Evolutionary conservation across 1,140 invertebrate species (phyloP).

Genomic region (Drosophila yakuba): DNA sequence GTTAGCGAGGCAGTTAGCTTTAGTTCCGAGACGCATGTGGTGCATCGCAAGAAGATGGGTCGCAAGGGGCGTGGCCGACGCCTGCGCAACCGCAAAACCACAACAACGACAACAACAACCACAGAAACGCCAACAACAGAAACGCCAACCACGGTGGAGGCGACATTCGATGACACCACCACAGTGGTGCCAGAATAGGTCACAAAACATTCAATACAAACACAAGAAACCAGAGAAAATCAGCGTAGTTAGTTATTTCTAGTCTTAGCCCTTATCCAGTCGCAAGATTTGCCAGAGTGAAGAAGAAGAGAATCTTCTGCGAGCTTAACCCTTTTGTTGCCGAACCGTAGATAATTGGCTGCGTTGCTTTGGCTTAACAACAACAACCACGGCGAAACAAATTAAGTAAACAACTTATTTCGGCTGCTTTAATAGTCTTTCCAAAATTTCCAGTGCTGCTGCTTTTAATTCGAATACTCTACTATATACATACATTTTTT

Average conservation of each 20-base stretch:
- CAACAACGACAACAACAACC: slow-evolving; percentile 32
- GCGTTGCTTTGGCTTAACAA: slow-evolving; percentile 58
- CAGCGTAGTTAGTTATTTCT: slow-evolving; percentile 76
- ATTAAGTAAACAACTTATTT: slow-evolving; percentile 26
- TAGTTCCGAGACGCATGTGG: slow-evolving; percentile 70
- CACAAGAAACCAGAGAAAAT: slow-evolving; percentile 7
- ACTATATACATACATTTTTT: slow-evolving; percentile 8
- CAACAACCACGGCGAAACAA: slow-evolving; percentile 11
- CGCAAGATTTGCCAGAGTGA: slow-evolving; percentile 18
- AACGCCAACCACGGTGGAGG: slow-evolving; percentile 24
- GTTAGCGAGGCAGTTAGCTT: slow-evolving; percentile 63
- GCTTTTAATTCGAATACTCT: slow-evolving; percentile 33
- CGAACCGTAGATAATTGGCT: slow-evolving; percentile 77
- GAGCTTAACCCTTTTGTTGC: slow-evolving; percentile 34
- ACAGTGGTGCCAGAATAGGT: slow-evolving; percentile 40
- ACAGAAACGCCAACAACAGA: slow-evolving; percentile 11
- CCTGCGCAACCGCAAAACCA: slow-evolving; percentile 35
- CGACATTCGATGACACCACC: slow-evolving; percentile 12
- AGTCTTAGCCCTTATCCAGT: slow-evolving; percentile 62
- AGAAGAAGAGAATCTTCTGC: slow-evolving; percentile 21
- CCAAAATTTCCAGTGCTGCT: slow-evolving; percentile 45
- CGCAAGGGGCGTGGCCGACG: slow-evolving; percentile 57
- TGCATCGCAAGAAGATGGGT: slow-evolving; percentile 68
- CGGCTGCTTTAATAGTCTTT: slow-evolving; percentile 40
- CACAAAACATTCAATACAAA: not conserved